These are phyloP conservation scores for Xenotilapia leptura DNA, from an alignment of 2,113 vertebrate species.

Conservation along the genomic window DNA sequence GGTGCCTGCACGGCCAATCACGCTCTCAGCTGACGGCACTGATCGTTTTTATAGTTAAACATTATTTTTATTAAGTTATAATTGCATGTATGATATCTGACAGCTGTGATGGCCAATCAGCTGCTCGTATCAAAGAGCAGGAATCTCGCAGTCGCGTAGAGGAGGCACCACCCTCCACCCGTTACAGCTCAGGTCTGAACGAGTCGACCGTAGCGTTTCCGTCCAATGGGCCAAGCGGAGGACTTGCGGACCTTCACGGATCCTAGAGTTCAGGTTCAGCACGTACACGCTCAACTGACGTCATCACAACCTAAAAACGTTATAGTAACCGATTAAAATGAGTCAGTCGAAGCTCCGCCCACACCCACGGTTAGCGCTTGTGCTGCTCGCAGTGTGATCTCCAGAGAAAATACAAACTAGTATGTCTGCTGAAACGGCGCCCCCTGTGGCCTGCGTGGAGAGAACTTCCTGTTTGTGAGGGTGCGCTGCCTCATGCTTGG, in stretches of 20 bases:
- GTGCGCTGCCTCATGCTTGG: neutral
- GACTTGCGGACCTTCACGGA: neutral
- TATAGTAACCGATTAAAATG: neutral
- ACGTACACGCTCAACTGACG: neutral
- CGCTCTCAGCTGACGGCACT: neutral
- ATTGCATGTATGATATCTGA: neutral
- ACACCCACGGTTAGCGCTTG: neutral
- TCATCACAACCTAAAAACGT: neutral
- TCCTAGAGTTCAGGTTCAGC: neutral
- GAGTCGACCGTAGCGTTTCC: neutral
- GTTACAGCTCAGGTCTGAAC: neutral
- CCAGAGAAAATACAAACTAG: neutral
- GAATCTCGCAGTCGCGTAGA: neutral
- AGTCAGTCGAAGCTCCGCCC: neutral
- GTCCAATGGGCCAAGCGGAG: neutral
- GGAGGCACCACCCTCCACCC: neutral
- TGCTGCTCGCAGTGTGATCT: constrained; percentile 11
- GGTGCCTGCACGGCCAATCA: neutral
- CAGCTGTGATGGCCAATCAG: neutral
- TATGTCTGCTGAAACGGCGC: neutral
- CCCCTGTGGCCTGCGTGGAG: neutral
- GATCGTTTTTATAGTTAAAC: neutral
- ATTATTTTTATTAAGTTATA: neutral
- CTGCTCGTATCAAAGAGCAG: neutral
- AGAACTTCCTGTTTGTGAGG: neutral